Evolutionary conservation across 2,888 invertebrate species (phyloP).

Genomic region (Patella depressa): DNA sequence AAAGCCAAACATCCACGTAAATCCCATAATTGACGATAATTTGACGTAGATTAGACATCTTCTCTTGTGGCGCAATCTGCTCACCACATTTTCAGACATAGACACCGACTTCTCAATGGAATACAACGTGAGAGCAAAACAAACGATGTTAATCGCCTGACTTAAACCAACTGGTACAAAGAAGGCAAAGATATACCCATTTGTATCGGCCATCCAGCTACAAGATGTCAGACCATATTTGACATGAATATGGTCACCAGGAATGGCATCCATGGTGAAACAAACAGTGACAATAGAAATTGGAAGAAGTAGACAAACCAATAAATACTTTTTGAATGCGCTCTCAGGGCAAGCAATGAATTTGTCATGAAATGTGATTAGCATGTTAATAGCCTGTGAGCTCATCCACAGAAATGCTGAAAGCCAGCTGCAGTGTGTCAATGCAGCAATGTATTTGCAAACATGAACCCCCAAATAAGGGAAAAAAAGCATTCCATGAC

Average conservation of each 20-base stretch:
- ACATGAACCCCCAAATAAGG: neutral
- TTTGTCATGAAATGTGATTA: neutral
- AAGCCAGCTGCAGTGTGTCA: neutral
- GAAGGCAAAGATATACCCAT: conserved; percentile 22
- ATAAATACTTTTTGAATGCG: neutral
- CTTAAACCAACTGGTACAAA: conserved; percentile 29
- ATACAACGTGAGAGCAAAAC: conserved; percentile 32
- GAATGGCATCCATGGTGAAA: neutral
- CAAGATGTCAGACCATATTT: conserved; percentile 17
- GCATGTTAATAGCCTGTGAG: neutral
- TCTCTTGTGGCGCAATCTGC: conserved; percentile 3
- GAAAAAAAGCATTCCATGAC: neutral
- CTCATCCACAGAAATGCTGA: neutral
- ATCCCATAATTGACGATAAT: conserved; percentile 27
- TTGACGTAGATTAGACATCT: conserved; percentile 27
- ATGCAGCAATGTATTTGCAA: neutral
- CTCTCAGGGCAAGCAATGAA: neutral
- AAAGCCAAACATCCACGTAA: conserved; percentile 32
- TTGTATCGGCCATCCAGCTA: conserved; percentile 20
- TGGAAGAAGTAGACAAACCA: neutral
- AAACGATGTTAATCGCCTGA: conserved; percentile 26
- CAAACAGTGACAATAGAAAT: neutral
- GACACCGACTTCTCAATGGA: neutral
- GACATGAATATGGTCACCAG: neutral
- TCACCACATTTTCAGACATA: neutral